Conservation (phyloP, 2,888 invertebrate species). For the Troilus luridus region DNA sequence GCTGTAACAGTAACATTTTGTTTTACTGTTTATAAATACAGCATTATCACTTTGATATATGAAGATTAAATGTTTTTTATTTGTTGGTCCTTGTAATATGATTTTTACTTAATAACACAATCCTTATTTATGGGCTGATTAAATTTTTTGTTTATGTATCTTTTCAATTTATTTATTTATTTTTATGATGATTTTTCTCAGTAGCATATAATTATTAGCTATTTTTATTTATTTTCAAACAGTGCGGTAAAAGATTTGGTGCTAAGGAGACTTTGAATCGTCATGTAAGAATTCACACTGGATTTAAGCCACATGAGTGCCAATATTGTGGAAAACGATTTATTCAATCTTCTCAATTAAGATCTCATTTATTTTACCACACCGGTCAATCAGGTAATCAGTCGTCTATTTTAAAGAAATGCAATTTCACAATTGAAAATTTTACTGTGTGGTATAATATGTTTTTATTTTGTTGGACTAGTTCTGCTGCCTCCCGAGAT, state of each 20-base stretch:
- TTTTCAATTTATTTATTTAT: not conserved
- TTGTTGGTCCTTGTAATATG: not conserved
- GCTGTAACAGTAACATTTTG: not conserved
- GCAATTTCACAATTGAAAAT: not conserved
- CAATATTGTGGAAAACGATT: constrained; percentile 82
- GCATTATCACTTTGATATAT: not conserved
- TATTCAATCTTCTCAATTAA: constrained; percentile 85
- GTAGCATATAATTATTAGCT: not conserved
- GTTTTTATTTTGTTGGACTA: not conserved
- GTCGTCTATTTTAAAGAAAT: not conserved
- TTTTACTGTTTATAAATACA: not conserved
- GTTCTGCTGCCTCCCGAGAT: constrained; percentile 68
- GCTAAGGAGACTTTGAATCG: constrained; percentile 88
- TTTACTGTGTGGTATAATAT: not conserved
- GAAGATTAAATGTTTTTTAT: not conserved
- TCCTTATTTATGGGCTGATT: not conserved
- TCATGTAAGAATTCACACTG: constrained; percentile 79
- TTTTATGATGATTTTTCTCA: not conserved
- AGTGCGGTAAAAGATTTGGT: constrained; percentile 84
- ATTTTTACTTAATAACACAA: not conserved
- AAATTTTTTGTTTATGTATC: not conserved
- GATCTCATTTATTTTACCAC: constrained; percentile 84
- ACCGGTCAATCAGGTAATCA: constrained; percentile 70
- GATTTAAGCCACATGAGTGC: constrained; percentile 74
- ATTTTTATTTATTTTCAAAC: constrained; percentile 59